Evolutionary conservation across 2,888 invertebrate genomes (phyloP), one percentile per base, ranked within the genome.

Genomic region (Caenorhabditis sp.): DNA sequence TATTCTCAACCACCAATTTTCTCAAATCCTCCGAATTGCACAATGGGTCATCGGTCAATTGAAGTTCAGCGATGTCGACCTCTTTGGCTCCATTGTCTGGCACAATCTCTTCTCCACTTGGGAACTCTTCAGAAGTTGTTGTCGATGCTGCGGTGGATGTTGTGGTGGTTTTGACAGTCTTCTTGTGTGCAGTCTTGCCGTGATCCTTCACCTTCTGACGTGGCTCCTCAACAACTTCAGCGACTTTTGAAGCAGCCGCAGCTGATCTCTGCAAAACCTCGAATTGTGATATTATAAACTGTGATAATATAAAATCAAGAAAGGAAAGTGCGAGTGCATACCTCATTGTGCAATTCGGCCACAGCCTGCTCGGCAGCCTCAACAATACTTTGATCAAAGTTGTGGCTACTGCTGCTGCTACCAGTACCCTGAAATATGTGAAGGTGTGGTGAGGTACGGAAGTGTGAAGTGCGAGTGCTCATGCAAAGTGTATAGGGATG

Each of bases 21-120:
- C 85, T 75, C 60, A 85, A 78, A 43, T 85, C 86, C 23, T 86
- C 86, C 53, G 80, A 82, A 68, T 86, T 86, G 78, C 86, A 86
- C 52, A 86, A 83, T 57, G 84, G 81, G 63, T 86, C 86, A 59
- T 86, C 84, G 65, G 83, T 83, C 49, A 86, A 70, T 59, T 83
- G 82, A 57, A 86, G 73, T 54, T 79, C 70, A 38, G 77, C 66
- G 66, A 83, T 77, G 70, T 82, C 82, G 26, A 82, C 75, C 36
- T 77, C 70, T 59, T 75, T 75, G 50, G 80, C 80, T 25, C 62
- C 66, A 27, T 58, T 66, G n/a, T 73, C 73, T 50, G 73, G 63
- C n/a, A 73, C 66, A 17, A 73, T 26, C 43, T 80, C 82, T 57
- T 67, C 75, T 56, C 72, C 71, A 17, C 66, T 62, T 67, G 68